Evolutionary conservation across 2,888 invertebrate species (phyloP), one percentile per base, ranked within the genome.

Genomic region (Thecocarcelia acutangulata): DNA sequence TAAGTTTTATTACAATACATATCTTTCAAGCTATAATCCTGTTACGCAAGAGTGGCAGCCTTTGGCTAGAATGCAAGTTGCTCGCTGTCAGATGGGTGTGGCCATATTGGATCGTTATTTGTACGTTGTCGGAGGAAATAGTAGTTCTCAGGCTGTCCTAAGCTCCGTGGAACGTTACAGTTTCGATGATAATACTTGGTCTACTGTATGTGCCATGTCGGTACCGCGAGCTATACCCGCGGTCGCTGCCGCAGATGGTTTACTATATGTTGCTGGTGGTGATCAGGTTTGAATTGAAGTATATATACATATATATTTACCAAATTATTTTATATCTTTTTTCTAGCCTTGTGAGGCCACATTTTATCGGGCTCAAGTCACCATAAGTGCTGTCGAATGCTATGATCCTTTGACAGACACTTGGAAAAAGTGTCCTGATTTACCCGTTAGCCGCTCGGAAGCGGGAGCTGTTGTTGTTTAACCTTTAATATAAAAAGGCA

Each of bases 121-220:
- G 63, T 98, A 97, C 90, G 94, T 96, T 69, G 95, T 97, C 58
- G 97, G 97, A 17, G 97, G 97, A 3, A 97, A 95, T 89, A 96
- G 96, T 88, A 95, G 95, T 85, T 93, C 95, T 80, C 93, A 94
- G 83, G 95, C 94, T 86, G 96, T 96, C 70, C 93, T 97, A 50
- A 93, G 94, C 84, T 95, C 96, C 3, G 97, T 97, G 9, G 96
- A 90, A 93, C 95, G 92, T 94, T 91, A 91, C 76, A 90, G 88
- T 79, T 91, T 91, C 70, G 91, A 91, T 84, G 91, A 91, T 33
- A 89, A 91, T 68, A 93, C 93, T 87, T 98, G 97, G 97, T 93
- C 93, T 81, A 94, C 93, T 72, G 94, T 96, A 59, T 93, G 95
- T 46, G 92, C 94, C 40, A 93, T 97, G 93, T 93, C 93, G 48